Percentiles rank a stretch among this genome's conserved stretches.
These are phyloP conservation scores for Brienomyrus longianalis DNA, from an alignment of 2,113 vertebrate genomes.

Conservation along the genomic window DNA sequence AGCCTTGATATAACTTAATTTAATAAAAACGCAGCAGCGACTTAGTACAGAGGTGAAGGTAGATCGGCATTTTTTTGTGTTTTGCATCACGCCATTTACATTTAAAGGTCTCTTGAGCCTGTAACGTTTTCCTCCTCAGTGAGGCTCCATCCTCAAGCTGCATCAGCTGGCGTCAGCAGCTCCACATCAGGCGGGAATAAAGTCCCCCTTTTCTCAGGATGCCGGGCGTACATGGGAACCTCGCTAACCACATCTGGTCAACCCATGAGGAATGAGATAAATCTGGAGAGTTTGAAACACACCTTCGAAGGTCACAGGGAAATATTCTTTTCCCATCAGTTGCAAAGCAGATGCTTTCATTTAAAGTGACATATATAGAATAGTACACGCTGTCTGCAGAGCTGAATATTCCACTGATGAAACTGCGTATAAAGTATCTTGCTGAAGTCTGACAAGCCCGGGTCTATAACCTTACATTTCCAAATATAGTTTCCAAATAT, in stretches of 20 bases:
- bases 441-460: neutral
- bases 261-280: neutral
- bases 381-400: neutral
- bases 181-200: neutral
- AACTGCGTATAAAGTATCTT: constrained; percentile 4
- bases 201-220: neutral
- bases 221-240: neutral
- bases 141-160: neutral
- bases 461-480: neutral
- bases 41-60: neutral
- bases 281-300: neutral
- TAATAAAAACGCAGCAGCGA: neutral
- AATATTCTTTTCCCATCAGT: neutral
- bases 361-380: constrained; percentile 1
- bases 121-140: neutral
- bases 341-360: neutral
- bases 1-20: neutral
- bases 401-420: neutral
- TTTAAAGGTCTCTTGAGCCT: neutral
- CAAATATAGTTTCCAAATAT: neutral
- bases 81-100: neutral
- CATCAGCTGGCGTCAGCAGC: neutral
- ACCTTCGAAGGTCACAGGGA: neutral
- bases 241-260: neutral
- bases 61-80: neutral